Conservation (phyloP, 2,888 invertebrate genomes). For the Hypolimnas misippus region DNA sequence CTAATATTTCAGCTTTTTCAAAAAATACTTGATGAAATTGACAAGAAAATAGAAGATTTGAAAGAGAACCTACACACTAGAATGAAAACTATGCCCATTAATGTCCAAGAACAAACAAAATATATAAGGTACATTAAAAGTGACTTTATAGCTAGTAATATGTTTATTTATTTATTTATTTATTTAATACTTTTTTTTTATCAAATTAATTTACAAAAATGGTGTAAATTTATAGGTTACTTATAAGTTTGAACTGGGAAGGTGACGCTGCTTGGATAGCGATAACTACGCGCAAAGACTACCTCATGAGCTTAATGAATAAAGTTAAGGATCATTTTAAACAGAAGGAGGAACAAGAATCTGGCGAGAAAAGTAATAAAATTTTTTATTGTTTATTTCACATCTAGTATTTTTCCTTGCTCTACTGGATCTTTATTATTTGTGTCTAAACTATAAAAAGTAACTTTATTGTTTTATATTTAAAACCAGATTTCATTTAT, state of each 20-base stretch:
- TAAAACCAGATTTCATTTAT: too few relatives aligned
- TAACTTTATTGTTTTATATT: too few relatives aligned
- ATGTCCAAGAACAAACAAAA: conserved; percentile 97
- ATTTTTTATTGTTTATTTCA: too few relatives aligned
- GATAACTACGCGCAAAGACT: conserved; percentile 92
- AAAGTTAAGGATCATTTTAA: conserved; percentile 87
- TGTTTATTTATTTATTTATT: too few relatives aligned
- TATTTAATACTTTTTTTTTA: too few relatives aligned
- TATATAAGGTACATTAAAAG: too few relatives aligned
- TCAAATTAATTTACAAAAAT: too few relatives aligned
- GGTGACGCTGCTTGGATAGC: conserved; percentile 99
- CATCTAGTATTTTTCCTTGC: too few relatives aligned
- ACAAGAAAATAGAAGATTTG: conserved; percentile 92
- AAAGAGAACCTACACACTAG: conserved; percentile 91
- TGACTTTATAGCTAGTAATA: too few relatives aligned
- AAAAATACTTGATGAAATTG: conserved; percentile 95
- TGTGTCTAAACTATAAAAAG: too few relatives aligned
- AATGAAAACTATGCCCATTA: conserved; percentile 95
- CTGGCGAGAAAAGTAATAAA: conserved; percentile 67
- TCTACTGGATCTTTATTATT: too few relatives aligned
- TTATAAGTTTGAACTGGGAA: conserved; percentile 78
- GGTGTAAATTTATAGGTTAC: conserved; percentile 59
- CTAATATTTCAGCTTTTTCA: conserved; percentile 91
- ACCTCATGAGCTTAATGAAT: conserved; percentile 87
- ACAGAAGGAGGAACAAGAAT: conserved; percentile 75